These are phyloP conservation scores for Staurois parvus DNA, from an alignment of 2,797 vertebrate species.

Conservation along the genomic window DNA sequence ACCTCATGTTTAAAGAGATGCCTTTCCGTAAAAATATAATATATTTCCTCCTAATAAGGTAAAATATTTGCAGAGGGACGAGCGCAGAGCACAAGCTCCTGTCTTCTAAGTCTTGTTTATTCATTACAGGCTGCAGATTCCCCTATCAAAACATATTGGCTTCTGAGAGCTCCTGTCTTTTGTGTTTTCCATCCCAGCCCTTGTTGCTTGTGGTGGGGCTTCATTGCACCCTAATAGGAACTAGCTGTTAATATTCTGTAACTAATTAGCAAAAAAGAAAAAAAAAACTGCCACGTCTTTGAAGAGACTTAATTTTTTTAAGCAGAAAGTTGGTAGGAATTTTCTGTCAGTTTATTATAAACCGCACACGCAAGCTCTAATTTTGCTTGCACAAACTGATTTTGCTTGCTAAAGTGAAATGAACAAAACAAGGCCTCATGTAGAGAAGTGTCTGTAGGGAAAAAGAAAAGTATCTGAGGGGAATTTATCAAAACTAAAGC, in stretches of 20 bases:
- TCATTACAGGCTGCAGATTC: conserved; percentile 44
- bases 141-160: conserved; percentile 43
- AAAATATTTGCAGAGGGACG: conserved; percentile 84
- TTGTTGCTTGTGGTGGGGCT: conserved; percentile 8
- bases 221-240: conserved; percentile 22
- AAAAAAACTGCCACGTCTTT: conserved; percentile 21
- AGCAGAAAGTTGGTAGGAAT: neutral
- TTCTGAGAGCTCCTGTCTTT: neutral
- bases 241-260: conserved; percentile 33
- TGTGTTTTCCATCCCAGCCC: neutral
- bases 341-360: neutral
- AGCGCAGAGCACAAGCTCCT: conserved; percentile 41
- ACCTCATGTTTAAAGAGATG: conserved; percentile 73
- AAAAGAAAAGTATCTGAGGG: neutral
- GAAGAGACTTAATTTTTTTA: neutral
- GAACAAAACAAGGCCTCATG: neutral
- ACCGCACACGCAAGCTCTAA: neutral
- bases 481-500: no score
- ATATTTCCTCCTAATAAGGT: conserved; percentile 87
- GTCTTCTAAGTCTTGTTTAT: conserved; percentile 54
- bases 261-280: conserved; percentile 38
- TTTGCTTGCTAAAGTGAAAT: neutral
- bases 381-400: neutral
- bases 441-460: neutral
- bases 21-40: conserved; percentile 87